Evolutionary conservation across 1,140 invertebrate genomes (phyloP), one percentile per base, ranked within the genome.

Genomic region (Bombus balteatus): DNA sequence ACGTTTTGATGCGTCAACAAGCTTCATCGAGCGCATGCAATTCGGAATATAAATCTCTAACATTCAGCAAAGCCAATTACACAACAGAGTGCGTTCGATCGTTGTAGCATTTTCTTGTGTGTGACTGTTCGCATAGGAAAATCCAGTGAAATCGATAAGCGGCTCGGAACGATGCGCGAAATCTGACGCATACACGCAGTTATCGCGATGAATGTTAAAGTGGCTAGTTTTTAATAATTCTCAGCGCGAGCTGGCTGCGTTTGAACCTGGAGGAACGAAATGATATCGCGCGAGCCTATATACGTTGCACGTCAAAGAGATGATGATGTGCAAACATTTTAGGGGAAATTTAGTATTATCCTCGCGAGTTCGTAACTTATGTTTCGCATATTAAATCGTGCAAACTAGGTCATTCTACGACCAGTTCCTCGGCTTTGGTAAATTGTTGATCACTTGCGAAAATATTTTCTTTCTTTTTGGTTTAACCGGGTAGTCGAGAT

Each of bases 311-410:
- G 22, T 59, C 73, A 41, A 83, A 76, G 73, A 75, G 62, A 68
- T 68, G 74, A 83, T 57, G 74, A 77, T 76, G 59, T 37, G 47
- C 66, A 72, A 78, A 84, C 65, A 62, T 84, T 78, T 71, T 53
- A 78, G 15, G 15, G 68, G 68, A 65, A 88, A 73, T 89, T 88
- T 85, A 78, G 87, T 88, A 87, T 85, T 78, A 72, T 87, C 41
- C 12, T 12, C 57, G 41, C 18, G 34, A 77, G 78, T 86, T 62
- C 25, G 37, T 59, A 59, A 32, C 37, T 3, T 47, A 39, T 41
- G 71, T 15, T 57, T 72, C 28, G 71, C 53, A 75, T 73, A 62
- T 76, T 53, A 66, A 84, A 72, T 65, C 43, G 37, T 18, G 57
- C 12, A 28, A 81, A 79, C 71, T 77, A 47, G 74, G 62, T 85